These are phyloP conservation scores for Phaethon lepturus DNA, from an alignment of 2,113 vertebrate species.

Conservation along the genomic window DNA sequence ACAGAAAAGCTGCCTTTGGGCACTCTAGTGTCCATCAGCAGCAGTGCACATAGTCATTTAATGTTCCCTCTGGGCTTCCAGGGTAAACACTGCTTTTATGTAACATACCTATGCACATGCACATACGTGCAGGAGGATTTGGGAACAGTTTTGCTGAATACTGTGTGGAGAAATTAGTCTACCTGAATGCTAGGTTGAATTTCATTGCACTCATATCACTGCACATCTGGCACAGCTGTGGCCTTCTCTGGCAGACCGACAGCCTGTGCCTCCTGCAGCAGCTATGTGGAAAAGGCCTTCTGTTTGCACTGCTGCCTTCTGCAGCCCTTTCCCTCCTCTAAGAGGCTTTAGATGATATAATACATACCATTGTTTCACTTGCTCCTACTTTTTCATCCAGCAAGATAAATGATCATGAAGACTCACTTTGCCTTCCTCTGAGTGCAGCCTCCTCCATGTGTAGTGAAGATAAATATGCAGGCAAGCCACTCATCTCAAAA, in stretches of 20 bases:
- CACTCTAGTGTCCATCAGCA: not conserved
- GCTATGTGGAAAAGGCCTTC: not conserved
- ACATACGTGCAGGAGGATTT: not conserved
- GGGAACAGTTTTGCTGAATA: not conserved
- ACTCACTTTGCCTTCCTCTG: not conserved
- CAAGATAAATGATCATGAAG: not conserved
- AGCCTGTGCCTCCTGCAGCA: not conserved
- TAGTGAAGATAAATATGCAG: conserved; percentile 13
- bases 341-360: not conserved
- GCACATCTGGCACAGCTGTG: conserved; percentile 26
- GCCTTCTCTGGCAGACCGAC: not conserved
- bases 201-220: not conserved
- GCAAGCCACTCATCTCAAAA: not conserved
- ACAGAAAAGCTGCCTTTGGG: conserved; percentile 11
- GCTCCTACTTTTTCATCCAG: not conserved
- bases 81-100: conserved; percentile 17
- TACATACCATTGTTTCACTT: not conserved
- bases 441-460: not conserved
- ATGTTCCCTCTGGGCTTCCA: conserved; percentile 31
- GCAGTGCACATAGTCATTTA: not conserved
- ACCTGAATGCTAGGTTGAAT: conserved; percentile 13
- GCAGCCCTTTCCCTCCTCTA: not conserved
- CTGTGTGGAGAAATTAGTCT: not conserved
- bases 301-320: not conserved
- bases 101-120: not conserved